A percentile compares a stretch with the other conserved stretches of the same genome.
Conservation (phyloP, 2,888 invertebrate genomes). For the Metallyticus violacea region DNA sequence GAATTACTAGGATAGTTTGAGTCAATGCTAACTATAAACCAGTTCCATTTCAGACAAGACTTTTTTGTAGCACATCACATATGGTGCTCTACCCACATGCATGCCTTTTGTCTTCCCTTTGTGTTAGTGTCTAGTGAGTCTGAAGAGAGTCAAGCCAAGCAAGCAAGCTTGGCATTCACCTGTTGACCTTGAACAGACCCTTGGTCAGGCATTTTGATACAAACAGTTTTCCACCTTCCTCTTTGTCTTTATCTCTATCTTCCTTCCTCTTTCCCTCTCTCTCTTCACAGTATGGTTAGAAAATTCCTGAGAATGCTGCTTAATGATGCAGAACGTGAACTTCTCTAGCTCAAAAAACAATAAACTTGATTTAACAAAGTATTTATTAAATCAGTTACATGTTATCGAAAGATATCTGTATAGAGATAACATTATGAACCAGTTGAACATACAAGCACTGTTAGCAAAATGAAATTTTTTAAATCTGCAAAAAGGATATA, state of each 20-base stretch:
- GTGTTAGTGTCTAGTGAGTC: neutral
- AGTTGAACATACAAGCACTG: too few species aligned
- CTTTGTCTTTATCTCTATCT: neutral
- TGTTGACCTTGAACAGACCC: neutral
- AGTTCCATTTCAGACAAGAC: neutral
- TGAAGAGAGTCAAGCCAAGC: neutral
- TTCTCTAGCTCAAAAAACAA: neutral
- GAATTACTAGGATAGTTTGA: neutral
- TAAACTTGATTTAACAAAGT: neutral
- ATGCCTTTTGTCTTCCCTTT: neutral
- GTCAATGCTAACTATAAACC: neutral
- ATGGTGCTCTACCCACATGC: neutral
- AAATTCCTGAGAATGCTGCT: neutral
- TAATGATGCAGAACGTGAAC: neutral
- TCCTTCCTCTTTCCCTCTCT: neutral
- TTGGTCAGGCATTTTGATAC: neutral
- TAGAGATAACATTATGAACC: too few species aligned
- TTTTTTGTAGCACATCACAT: neutral
- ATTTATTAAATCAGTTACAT: neutral
- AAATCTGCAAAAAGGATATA: neutral
- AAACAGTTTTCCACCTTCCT: neutral
- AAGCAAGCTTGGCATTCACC: conserved; percentile 1
- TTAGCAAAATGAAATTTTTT: neutral
- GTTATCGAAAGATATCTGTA: neutral
- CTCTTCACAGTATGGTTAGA: neutral